Conservation (phyloP, 2,888 invertebrate species). For the Melanostoma scalare region DNA sequence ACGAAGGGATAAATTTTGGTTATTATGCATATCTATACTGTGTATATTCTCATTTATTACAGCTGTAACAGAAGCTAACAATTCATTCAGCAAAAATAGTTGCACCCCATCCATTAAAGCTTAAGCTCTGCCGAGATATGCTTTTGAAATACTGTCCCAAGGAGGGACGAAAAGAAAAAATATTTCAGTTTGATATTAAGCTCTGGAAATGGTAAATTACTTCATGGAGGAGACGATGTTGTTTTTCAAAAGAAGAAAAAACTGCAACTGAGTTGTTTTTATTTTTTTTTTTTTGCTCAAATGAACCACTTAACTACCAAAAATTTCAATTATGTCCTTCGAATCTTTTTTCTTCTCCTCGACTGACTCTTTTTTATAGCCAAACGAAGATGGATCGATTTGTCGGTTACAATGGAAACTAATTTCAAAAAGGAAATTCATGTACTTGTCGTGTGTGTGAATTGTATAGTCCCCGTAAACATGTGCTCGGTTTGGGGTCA, state of each 20-base stretch:
- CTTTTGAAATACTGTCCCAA: conserved; percentile 41
- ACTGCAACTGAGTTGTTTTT: neutral
- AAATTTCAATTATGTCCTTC: conserved; percentile 63
- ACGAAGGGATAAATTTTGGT: conserved; percentile 8
- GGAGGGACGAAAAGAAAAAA: conserved; percentile 3
- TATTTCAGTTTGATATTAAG: conserved; percentile 37
- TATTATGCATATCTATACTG: neutral
- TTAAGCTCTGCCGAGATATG: conserved; percentile 27
- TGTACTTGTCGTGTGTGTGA: conserved; percentile 1
- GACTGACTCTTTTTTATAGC: neutral
- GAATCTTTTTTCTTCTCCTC: conserved; percentile 10
- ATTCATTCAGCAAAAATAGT: conserved; percentile 28
- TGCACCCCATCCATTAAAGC: conserved; percentile 29
- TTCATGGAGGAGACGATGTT: neutral
- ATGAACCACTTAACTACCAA: conserved; percentile 60
- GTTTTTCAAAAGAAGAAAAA: neutral
- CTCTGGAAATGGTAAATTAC: conserved; percentile 5
- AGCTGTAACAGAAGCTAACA: neutral
- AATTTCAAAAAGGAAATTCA: conserved; percentile 44
- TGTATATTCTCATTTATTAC: conserved; percentile 43
- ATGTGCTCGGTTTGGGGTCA: conserved; percentile 40
- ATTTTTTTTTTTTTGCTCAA: conserved; percentile 21
- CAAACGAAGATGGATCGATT: conserved; percentile 64
- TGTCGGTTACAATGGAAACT: conserved; percentile 46
- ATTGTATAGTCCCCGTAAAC: neutral